Percentiles rank a stretch among this genome's conserved stretches.
Evolutionary conservation across 2,113 vertebrate species (phyloP).

Genomic region (Candoia aspera): DNA sequence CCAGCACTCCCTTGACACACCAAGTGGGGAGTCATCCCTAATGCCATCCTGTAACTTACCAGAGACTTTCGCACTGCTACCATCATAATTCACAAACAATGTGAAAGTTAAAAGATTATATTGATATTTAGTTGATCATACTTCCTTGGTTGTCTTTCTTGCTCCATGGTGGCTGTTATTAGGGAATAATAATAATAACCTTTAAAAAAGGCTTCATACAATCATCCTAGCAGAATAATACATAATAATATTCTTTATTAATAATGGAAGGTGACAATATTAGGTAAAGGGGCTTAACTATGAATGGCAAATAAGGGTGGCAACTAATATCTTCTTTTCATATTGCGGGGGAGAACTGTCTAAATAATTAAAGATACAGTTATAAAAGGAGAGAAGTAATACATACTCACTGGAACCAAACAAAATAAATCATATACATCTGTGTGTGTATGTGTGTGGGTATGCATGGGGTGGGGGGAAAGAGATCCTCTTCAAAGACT

Average conservation of each 20-base stretch:
- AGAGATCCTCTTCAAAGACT: not conserved
- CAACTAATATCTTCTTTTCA: not conserved
- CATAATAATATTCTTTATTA: not conserved
- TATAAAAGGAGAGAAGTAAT: not conserved
- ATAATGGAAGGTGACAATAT: not conserved
- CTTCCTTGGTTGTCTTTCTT: not conserved
- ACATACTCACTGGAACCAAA: not conserved
- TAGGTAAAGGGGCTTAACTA: not conserved
- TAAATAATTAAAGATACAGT: not conserved
- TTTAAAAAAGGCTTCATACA: not conserved
- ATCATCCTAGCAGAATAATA: not conserved
- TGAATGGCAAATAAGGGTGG: not conserved
- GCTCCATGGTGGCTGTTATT: not conserved
- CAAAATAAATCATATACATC: not conserved
- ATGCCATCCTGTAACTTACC: not conserved
- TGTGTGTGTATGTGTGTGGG: not conserved
- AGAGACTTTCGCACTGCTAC: not conserved
- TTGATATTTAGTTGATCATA: not conserved
- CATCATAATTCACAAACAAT: not conserved
- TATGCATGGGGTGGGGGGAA: not conserved
- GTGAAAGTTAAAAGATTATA: not conserved
- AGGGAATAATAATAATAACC: too few relatives aligned
- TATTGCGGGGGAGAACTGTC: not conserved
- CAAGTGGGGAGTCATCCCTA: not conserved
- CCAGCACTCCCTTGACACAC: fast-evolving